Percentiles rank a stretch among this genome's conserved stretches.
phyloP scores from a whole-genome alignment of 2,113 vertebrate species.

The Heterotis niloticus region DNA sequence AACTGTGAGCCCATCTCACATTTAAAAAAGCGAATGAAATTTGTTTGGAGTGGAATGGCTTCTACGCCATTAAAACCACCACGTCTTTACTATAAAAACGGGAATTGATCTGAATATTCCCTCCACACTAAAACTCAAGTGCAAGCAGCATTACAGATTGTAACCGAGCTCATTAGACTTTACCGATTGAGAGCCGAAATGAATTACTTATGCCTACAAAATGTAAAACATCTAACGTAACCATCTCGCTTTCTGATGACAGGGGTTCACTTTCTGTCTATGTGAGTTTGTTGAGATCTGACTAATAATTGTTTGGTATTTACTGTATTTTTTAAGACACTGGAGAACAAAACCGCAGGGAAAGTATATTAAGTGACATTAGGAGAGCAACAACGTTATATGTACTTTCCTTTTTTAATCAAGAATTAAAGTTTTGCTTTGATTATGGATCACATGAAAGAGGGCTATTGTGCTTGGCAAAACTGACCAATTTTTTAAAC shows the following conservation, averaged over 20 bases:
- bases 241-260: slow-evolving; percentile 53
- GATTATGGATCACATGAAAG: not conserved
- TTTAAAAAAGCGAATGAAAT: not conserved
- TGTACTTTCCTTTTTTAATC: slow-evolving; percentile 45
- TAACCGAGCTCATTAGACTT: slow-evolving; percentile 74
- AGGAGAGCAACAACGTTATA: slow-evolving; percentile 55
- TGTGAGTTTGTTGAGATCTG: slow-evolving; percentile 51
- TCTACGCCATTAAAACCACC: slow-evolving; percentile 54
- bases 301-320: slow-evolving; percentile 31
- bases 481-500: too few species aligned
- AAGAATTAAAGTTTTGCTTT: not conserved
- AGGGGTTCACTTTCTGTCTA: slow-evolving; percentile 52
- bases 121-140: slow-evolving; percentile 66
- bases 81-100: slow-evolving; percentile 71
- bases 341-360: too few species aligned
- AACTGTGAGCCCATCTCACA: too few species aligned
- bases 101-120: slow-evolving; percentile 76
- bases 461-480: not conserved
- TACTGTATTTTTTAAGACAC: not conserved
- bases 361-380: slow-evolving; percentile 47
- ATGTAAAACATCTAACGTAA: slow-evolving; percentile 68
- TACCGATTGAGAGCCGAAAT: slow-evolving; percentile 66
- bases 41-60: slow-evolving; percentile 43
- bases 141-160: slow-evolving; percentile 69
- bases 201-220: slow-evolving; percentile 75